Percentiles rank a stretch among this genome's conserved stretches.
These are phyloP conservation scores for Octomys mimax DNA, from an alignment of 2,797 vertebrate species.

Conservation along the genomic window DNA sequence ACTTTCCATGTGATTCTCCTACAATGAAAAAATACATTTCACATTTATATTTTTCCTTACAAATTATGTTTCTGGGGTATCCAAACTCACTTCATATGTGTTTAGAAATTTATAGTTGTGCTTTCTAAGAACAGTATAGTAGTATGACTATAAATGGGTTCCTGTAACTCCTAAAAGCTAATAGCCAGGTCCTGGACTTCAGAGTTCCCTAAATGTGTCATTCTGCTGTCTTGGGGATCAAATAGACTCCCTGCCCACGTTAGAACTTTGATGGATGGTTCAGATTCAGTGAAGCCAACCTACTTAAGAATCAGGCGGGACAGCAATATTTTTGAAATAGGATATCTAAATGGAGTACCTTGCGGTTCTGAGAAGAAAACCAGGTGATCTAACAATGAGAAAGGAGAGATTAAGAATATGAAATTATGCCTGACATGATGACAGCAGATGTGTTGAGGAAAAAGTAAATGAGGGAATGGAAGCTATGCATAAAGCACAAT, in stretches of 20 bases:
- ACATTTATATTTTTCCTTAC: background rate
- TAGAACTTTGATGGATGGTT: background rate
- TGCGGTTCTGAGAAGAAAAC: background rate
- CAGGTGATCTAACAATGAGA: background rate
- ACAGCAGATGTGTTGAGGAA: background rate
- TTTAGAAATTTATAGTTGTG: slow-evolving; percentile 45
- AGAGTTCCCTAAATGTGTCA: background rate
- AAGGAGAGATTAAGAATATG: background rate
- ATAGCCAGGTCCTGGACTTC: background rate
- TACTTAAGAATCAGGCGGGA: background rate
- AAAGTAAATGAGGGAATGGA: background rate
- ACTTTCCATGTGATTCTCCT: slow-evolving; percentile 18
- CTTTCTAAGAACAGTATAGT: background rate
- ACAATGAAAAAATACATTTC: background rate
- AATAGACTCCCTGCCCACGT: background rate
- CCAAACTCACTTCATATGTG: background rate
- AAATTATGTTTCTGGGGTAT: background rate
- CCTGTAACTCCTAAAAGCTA: background rate
- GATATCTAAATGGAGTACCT: background rate
- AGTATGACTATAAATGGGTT: background rate
- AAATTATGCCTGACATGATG: background rate
- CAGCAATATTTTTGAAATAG: background rate
- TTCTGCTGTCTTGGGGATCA: background rate
- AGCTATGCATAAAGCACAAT: background rate
- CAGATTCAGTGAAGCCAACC: background rate